Evolutionary conservation across 2,113 vertebrate species (phyloP), one percentile per base, ranked within the genome.

Genomic region (Ceratotherium simum): DNA sequence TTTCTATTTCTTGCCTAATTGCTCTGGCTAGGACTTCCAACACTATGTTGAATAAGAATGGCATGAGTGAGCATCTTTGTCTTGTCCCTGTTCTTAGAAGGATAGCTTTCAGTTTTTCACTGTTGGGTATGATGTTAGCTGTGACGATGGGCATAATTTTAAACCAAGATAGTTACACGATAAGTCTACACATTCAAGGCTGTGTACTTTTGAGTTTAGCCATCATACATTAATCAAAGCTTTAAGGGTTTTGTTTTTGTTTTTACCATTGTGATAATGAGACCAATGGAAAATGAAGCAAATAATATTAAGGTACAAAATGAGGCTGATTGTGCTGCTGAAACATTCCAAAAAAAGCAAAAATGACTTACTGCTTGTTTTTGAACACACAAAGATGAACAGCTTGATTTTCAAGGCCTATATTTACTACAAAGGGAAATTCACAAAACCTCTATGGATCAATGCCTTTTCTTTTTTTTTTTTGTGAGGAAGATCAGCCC

Each of bases 211-310:
- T 10, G 31, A 85, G 36, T 92, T 82, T 56, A 89, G 75, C 48
- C 14, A 48, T 27, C 5, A 91, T 11, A 20, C 31, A 76, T 29
- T 85, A 94, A 78, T 83, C 54, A 76, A 92, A 70, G 31, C 36
- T 90, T 90, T 64, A 46, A 89, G 31, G 36, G n/a, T 39, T 90
- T 33, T 51, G 42, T 51, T 87, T 96, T 94, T 87, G 42, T 60
- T 95, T 89, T 89, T 87, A 75, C 10, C 48, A 83, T 10, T 81
- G 27, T 51, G 64, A 85, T n/a, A 95, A 75, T 80, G 31, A 96
- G 94, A 97, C 85, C 76, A 93, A 88, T 21, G 27, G 5, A 95
- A 91, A 89, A 80, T 51, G 29, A 96, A 93, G 60, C 75, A 70
- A 91, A 56, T 92, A 88, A 91, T 64, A 75, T 56, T 82, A 69